Conservation (phyloP, 1,140 invertebrate species). For the Berghia stephanieae region DNA sequence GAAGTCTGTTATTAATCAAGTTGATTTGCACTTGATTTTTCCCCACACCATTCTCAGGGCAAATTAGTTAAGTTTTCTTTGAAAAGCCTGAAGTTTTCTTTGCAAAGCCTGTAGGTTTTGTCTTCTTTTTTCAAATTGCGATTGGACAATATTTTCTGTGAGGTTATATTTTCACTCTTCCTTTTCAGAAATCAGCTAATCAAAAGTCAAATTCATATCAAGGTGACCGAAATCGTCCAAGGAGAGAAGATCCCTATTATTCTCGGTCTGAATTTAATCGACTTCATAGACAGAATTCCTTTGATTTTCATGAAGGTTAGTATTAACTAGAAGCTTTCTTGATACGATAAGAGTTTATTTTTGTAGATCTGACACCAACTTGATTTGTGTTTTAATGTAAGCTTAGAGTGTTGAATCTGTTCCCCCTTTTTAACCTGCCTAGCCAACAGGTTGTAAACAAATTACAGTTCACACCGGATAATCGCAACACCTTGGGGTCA, state of each 20-base stretch:
- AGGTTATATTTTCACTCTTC: not conserved
- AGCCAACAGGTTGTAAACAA: too few relatives aligned
- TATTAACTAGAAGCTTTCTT: not conserved
- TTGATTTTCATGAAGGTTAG: constrained; percentile 38
- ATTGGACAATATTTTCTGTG: not conserved
- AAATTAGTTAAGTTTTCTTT: too few relatives aligned
- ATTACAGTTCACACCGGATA: too few relatives aligned
- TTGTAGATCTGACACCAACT: too few relatives aligned
- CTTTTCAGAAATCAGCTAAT: constrained; percentile 32
- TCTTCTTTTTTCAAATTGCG: not conserved
- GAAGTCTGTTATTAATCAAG: too few relatives aligned
- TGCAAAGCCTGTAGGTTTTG: constrained; percentile 43
- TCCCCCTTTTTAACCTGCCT: too few relatives aligned
- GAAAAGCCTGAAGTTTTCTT: too few relatives aligned
- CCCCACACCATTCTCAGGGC: too few relatives aligned
- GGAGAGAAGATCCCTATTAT: constrained; percentile 29
- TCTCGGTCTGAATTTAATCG: constrained; percentile 36
- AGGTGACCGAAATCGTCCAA: constrained; percentile 35
- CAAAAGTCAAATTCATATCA: constrained; percentile 32
- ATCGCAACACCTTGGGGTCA: too few relatives aligned
- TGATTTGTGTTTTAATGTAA: too few relatives aligned
- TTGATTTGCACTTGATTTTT: too few relatives aligned
- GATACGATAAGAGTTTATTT: not conserved
- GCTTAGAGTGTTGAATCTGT: too few relatives aligned
- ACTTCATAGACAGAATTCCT: constrained; percentile 48